Evolutionary conservation across 2,888 invertebrate genomes (phyloP).

Genomic region (Baronia brevicornis): DNA sequence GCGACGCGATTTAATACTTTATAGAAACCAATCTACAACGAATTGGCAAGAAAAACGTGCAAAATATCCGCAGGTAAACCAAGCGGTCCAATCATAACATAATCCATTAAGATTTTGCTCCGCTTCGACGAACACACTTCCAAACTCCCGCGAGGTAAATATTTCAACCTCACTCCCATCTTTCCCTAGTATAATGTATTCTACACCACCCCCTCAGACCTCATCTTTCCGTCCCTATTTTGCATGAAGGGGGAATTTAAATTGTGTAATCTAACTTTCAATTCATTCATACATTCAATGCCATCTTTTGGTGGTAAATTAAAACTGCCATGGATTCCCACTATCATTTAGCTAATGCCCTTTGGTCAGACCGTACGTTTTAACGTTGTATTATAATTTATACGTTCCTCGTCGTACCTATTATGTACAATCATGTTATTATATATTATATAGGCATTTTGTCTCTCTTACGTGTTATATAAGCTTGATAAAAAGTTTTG

Average conservation of each 20-base stretch:
- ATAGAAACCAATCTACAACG: slow-evolving; percentile 42
- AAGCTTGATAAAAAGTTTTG: too few relatives aligned
- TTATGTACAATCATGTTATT: too few relatives aligned
- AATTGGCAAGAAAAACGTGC: slow-evolving; percentile 29
- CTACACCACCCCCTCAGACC: slow-evolving; percentile 58
- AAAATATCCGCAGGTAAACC: slow-evolving; percentile 57
- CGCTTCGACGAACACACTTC: slow-evolving; percentile 65
- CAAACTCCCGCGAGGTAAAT: slow-evolving; percentile 71
- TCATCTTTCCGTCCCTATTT: slow-evolving; percentile 73
- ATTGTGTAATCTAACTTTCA: slow-evolving; percentile 76
- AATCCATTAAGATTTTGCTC: slow-evolving; percentile 72
- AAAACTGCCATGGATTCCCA: slow-evolving; percentile 65
- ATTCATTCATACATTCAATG: slow-evolving; percentile 75
- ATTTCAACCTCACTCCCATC: slow-evolving; percentile 51
- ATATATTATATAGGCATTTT: too few relatives aligned
- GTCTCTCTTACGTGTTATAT: too few relatives aligned
- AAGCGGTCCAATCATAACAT: slow-evolving; percentile 66
- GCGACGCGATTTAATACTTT: slow-evolving; percentile 37
- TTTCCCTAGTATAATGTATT: slow-evolving; percentile 61
- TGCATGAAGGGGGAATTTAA: slow-evolving; percentile 75
- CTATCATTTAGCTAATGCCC: slow-evolving; percentile 47
- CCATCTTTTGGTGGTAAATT: slow-evolving; percentile 73
- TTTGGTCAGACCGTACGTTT: slow-evolving; percentile 11
- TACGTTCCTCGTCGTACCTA: too few relatives aligned
- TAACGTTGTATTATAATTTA: too few relatives aligned